Base-by-base conservation (phyloP, 2,113 vertebrate species). In the Eretmochelys imbricata region DNA sequence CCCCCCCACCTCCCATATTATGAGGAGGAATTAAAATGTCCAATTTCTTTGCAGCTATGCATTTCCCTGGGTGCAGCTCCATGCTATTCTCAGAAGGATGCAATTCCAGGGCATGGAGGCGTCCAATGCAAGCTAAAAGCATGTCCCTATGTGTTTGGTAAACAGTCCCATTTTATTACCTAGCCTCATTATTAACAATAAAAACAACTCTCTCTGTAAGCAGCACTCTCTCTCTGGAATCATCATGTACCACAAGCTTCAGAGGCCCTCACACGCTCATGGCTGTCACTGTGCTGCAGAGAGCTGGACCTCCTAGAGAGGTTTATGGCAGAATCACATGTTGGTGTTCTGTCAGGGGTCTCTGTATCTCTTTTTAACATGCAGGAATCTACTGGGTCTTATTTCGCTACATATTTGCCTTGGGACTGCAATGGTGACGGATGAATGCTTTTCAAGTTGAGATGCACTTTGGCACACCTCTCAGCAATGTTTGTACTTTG, bases 331-430 rank as follows among this genome's bases (percentile, higher is more conserved):
- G 89, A 92, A 88, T 75, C 94, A 95, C 95, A 94, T 82, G 81
- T 87, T 92, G 92, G 5, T 93, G 94, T 84, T 80, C 22, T 75
- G 82, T 84, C 93, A 94, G 0, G 1, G 49, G 80, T 82, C 92
- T 91, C 82, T 69, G 42, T 10, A 87, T 91, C 72, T 95, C 92
- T 87, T 81, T 85, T 89, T 93, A 72, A 81, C 12, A 9, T 19
- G 88, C 53, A 89, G 87, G 91, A 93, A 96, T 90, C 93, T 83
- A 55, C 1, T 55, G 91, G 82, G 75, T 93, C 96, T 92, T 86
- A 93, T 93, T 96, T 96, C 96, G 95, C 89, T 83, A 69, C 22
- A 25, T 89, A 85, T 92, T 93, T 72, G 62, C 84, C 88, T 84
- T 87, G 82, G 81, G 84, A 79, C 83, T 87, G 81, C 57, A 86